Percentiles rank a stretch among this genome's conserved stretches.
phyloP scores from a whole-genome alignment of 2,888 invertebrate species.

The Acanthacorydalis orientalis region DNA sequence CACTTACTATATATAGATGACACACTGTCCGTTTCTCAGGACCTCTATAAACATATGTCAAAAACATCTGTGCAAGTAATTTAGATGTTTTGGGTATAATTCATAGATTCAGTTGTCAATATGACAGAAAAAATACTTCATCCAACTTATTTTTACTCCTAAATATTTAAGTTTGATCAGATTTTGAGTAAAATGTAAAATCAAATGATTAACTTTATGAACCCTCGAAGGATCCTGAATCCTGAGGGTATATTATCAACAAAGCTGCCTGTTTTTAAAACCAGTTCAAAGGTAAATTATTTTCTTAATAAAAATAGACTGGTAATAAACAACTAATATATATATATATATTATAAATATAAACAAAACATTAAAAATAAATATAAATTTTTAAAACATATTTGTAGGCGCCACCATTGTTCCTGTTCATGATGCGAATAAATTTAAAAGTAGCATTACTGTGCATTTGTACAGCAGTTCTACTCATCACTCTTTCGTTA shows the following conservation, averaged over 20 bases:
- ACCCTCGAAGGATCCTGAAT: slow-evolving; percentile 6
- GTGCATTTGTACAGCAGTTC: slow-evolving; percentile 41
- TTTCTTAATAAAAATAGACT: too few species aligned
- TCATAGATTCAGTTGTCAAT: too few species aligned
- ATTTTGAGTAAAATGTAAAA: slow-evolving; percentile 4
- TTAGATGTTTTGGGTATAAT: neutral
- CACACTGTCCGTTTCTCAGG: too few species aligned
- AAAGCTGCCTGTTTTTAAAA: neutral
- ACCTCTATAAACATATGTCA: neutral
- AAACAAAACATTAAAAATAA: neutral
- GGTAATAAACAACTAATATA: too few species aligned
- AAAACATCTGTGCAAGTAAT: slow-evolving; percentile 1
- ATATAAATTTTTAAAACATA: neutral
- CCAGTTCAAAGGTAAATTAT: neutral
- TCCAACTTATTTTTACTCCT: too few species aligned
- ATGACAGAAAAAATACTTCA: too few species aligned
- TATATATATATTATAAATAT: neutral
- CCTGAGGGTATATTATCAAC: slow-evolving; percentile 4
- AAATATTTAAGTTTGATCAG: neutral
- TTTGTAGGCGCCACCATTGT: slow-evolving; percentile 25
- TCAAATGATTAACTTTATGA: slow-evolving; percentile 3
- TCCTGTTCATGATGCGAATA: slow-evolving; percentile 54
- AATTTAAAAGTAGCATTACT: slow-evolving; percentile 60
- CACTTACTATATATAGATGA: too few species aligned
- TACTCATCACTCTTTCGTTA: slow-evolving; percentile 50